Percentiles rank a stretch among this genome's conserved stretches.
Evolutionary conservation across 2,888 invertebrate species (phyloP).

Genomic region (Acrobasis suavella): DNA sequence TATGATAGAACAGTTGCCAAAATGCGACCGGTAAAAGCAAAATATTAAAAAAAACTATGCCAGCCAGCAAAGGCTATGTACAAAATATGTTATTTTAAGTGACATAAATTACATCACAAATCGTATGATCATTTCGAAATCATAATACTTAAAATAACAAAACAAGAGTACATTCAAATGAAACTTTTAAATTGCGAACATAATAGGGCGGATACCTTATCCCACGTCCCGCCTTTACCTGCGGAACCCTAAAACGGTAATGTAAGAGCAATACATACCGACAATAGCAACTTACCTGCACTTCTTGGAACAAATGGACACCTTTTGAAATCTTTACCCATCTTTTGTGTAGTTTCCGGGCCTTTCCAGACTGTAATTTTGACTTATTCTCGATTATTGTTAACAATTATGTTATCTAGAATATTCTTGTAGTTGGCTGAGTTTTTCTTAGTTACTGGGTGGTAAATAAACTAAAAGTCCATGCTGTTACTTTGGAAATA

Average conservation of each 20-base stretch:
- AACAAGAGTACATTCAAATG: neutral
- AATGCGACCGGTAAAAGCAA: too few species aligned
- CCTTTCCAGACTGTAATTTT: constrained; percentile 28
- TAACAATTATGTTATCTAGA: neutral
- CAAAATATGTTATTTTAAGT: too few species aligned
- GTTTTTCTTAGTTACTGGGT: neutral
- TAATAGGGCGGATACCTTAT: neutral
- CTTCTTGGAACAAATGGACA: constrained; percentile 12
- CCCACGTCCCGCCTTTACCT: constrained; percentile 1
- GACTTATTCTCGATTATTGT: constrained; percentile 22
- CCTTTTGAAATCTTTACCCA: constrained; percentile 28
- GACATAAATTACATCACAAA: too few species aligned
- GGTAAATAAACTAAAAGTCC: too few species aligned
- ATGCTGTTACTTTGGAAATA: too few species aligned
- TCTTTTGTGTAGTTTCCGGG: constrained; percentile 36
- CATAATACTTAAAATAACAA: neutral
- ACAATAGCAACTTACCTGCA: constrained; percentile 31
- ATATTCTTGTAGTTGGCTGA: neutral
- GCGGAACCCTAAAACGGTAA: constrained; percentile 13
- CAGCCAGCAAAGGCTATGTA: too few species aligned
- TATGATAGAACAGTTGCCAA: too few species aligned
- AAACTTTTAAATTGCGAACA: neutral
- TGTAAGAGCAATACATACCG: constrained; percentile 9
- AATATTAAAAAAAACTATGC: too few species aligned
- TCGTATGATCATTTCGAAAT: too few species aligned